Evolutionary conservation across 1,140 invertebrate species (phyloP), one percentile per base, ranked within the genome.

Genomic region (Drosophila sechellia): DNA sequence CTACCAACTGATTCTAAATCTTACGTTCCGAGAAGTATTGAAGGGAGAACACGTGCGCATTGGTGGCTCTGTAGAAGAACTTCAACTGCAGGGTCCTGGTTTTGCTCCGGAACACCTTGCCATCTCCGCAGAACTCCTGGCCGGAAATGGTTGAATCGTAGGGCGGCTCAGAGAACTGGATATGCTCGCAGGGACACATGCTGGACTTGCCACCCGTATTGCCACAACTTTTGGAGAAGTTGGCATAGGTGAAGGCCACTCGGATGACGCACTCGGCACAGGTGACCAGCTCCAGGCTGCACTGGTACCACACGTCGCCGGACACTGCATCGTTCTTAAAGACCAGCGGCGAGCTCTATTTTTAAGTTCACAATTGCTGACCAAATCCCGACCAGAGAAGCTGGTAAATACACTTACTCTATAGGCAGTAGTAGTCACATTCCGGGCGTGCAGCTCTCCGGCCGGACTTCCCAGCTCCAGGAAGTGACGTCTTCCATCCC

Each of bases 211-310:
- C 77, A 8, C 80, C 80, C 5, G 81, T 70, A 31, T 92, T 78
- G 42, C 86, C 79, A 57, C 93, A 93, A 37, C 61, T 93, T 63
- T 91, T 91, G 73, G 90, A 86, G 74, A 93, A 92, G 69, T 93
- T 93, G 39, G 93, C 81, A 56, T 93, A 93, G 65, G 93, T 94
- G 63, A 96, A 95, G 40, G 93, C 93, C 11, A 96, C 92, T 4
- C 93, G 92, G 17, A 96, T 94, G 31, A 96, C 93, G 78, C 95
- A 96, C 3, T 95, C 95, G 0, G 95, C 94, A 81, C 95, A 96
- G 6, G 95, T 95, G 5, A 95, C 94, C 45, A 96, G 90, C 80
- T 96, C 95, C 48, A 96, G 91, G 61, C 93, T 94, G 81, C 95
- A 96, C 63, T 95, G 94, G 54, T 94, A 93, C 91, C 91, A 92